A percentile compares a stretch with the other conserved stretches of the same genome.
phyloP scores from a whole-genome alignment of 2,113 vertebrate genomes.

The Prietella phreatophila region DNA sequence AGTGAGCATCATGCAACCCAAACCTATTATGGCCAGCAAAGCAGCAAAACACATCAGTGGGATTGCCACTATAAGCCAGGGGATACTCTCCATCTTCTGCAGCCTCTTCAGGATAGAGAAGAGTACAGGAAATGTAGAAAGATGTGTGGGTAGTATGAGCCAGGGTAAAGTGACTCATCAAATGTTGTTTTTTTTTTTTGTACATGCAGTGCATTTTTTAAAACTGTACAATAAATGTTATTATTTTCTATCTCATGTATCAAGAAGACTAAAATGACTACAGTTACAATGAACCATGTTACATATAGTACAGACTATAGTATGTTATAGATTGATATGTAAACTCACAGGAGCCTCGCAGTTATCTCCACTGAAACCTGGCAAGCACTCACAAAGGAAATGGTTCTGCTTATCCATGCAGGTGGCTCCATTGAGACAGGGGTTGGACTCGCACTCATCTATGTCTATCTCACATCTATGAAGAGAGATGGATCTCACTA shows the following conservation, averaged over 20 bases:
- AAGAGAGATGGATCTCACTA: background rate
- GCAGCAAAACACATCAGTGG: slow-evolving; percentile 85
- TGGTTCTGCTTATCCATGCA: slow-evolving; percentile 78
- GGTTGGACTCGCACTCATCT: slow-evolving; percentile 81
- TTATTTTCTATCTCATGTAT: background rate
- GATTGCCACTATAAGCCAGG: slow-evolving; percentile 85
- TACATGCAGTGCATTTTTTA: background rate
- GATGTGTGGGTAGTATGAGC: background rate
- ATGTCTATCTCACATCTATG: slow-evolving; percentile 83
- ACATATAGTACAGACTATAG: slow-evolving; percentile 17
- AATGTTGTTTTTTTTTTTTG: background rate
- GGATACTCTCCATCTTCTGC: slow-evolving; percentile 69
- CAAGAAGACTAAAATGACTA: background rate
- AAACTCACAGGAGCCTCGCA: slow-evolving; percentile 84
- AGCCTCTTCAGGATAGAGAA: slow-evolving; percentile 75
- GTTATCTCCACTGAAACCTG: slow-evolving; percentile 78
- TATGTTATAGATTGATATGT: background rate
- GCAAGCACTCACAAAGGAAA: slow-evolving; percentile 82
- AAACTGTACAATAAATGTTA: background rate
- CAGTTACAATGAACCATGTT: slow-evolving; percentile 29
- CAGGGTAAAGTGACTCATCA: background rate
- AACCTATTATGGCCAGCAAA: slow-evolving; percentile 80
- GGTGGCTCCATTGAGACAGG: slow-evolving; percentile 88
- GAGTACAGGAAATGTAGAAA: slow-evolving; percentile 49
- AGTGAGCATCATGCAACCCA: slow-evolving; percentile 86